Evolutionary conservation across 2,113 vertebrate genomes (phyloP).

Genomic region (Probosciger aterrimus): DNA sequence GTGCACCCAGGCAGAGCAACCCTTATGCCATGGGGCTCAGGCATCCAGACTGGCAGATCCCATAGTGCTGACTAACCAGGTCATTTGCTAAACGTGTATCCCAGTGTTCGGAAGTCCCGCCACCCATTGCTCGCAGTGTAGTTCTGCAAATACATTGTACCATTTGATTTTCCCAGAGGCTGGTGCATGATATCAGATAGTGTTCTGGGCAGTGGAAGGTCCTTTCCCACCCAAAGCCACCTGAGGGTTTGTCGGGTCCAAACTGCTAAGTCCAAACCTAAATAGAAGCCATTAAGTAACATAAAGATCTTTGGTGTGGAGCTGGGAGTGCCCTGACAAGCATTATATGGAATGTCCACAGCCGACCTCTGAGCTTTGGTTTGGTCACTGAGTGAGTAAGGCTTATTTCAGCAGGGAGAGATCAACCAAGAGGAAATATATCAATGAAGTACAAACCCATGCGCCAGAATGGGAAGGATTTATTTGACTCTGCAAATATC

Average conservation of each 20-base stretch:
- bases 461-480: not conserved
- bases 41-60: not conserved
- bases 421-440: not conserved
- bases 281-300: not conserved
- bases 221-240: not conserved
- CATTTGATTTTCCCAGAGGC: not conserved
- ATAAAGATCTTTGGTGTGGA: not conserved
- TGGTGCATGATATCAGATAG: not conserved
- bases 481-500: not conserved
- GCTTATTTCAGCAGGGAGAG: not conserved
- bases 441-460: not conserved
- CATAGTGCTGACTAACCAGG: not conserved
- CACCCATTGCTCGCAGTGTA: not conserved
- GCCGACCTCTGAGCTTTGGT: not conserved
- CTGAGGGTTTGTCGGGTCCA: not conserved
- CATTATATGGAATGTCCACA: not conserved
- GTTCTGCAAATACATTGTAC: not conserved
- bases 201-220: not conserved
- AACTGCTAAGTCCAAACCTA: not conserved
- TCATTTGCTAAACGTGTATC: not conserved
- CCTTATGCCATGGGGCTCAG: not conserved
- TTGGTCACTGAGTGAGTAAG: not conserved
- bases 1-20: not conserved
- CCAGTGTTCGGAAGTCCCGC: not conserved
- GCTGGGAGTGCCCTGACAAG: not conserved